A percentile compares a stretch with the other conserved stretches of the same genome.
Conservation (phyloP, 1,140 invertebrate genomes). For the Eulimnadia texana region DNA sequence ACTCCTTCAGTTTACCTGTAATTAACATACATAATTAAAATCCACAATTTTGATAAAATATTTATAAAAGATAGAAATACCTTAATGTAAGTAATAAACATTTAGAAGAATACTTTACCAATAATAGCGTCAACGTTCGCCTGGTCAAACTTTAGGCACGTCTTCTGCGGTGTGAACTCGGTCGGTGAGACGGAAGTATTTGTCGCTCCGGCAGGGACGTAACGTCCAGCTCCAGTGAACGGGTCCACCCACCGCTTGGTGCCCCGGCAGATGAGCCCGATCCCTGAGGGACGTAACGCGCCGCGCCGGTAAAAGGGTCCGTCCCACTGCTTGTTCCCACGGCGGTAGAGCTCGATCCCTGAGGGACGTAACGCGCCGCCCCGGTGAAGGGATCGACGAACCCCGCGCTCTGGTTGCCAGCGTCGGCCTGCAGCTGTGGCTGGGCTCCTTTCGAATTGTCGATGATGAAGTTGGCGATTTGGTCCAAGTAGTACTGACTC, state of each 20-base stretch:
- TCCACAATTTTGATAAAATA: conserved; percentile 31
- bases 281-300: conserved; percentile 24
- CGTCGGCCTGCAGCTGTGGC: conserved; percentile 16
- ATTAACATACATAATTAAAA: conserved; percentile 21
- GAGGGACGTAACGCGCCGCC: conserved; percentile 35
- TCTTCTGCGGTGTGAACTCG: conserved; percentile 34
- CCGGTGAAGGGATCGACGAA: conserved; percentile 57
- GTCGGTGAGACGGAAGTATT: conserved; percentile 3
- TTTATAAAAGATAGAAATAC: conserved; percentile 32
- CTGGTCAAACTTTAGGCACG: conserved; percentile 45
- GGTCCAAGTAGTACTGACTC: conserved; percentile 73
- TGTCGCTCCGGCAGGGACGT: conserved; percentile 38
- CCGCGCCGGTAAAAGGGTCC: conserved; percentile 31
- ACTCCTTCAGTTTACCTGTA: conserved; percentile 48
- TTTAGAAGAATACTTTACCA: conserved; percentile 32
- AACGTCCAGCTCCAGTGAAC: conserved; percentile 46
- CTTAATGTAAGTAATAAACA: conserved; percentile 21
- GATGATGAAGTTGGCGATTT: conserved; percentile 90
- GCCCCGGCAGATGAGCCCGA: neutral
- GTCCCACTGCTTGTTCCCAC: conserved; percentile 6
- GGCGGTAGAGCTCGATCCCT: conserved; percentile 11
- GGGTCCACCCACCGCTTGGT: conserved; percentile 16
- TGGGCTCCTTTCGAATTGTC: conserved; percentile 48
- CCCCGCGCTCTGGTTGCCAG: conserved; percentile 12
- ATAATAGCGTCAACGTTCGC: conserved; percentile 42